phyloP scores from a whole-genome alignment of 1,140 invertebrate species.

The Melipona quadrifasciata region DNA sequence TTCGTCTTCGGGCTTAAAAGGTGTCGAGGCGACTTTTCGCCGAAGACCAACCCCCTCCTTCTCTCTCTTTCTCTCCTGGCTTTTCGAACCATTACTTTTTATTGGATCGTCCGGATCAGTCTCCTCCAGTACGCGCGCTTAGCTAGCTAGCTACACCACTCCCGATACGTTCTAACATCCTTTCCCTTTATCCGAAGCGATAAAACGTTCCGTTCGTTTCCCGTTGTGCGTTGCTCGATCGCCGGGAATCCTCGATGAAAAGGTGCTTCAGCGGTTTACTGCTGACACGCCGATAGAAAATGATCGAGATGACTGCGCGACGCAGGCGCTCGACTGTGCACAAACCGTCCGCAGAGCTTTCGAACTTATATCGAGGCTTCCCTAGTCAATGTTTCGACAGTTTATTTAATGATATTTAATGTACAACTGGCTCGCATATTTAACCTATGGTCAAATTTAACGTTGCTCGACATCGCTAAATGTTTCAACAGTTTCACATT shows the following conservation, averaged over 20 bases:
- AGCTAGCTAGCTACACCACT: not conserved
- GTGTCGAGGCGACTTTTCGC: slow-evolving; percentile 76
- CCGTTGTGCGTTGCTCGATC: slow-evolving; percentile 53
- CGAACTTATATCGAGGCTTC: not conserved
- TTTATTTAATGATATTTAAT: too few species aligned
- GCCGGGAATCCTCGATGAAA: slow-evolving; percentile 52
- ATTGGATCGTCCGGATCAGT: slow-evolving; percentile 62
- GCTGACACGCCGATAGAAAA: slow-evolving; percentile 39
- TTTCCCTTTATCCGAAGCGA: not conserved
- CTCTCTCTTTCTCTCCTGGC: slow-evolving; percentile 1
- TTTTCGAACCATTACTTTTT: slow-evolving; percentile 72
- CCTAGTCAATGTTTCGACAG: not conserved
- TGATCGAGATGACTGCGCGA: slow-evolving; percentile 58
- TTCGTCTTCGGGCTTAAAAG: slow-evolving; percentile 72
- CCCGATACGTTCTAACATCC: not conserved
- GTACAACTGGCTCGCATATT: too few species aligned
- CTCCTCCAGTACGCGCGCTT: not conserved
- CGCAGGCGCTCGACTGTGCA: not conserved
- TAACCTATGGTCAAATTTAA: too few species aligned
- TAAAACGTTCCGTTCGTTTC: slow-evolving; percentile 37
- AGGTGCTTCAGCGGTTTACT: slow-evolving; percentile 51
- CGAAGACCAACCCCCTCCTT: slow-evolving; percentile 53
- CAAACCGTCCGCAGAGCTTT: not conserved
- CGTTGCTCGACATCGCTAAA: too few species aligned
- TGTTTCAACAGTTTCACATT: too few species aligned